phyloP scores from a whole-genome alignment of 2,888 invertebrate genomes.

The Volucella inflata region DNA sequence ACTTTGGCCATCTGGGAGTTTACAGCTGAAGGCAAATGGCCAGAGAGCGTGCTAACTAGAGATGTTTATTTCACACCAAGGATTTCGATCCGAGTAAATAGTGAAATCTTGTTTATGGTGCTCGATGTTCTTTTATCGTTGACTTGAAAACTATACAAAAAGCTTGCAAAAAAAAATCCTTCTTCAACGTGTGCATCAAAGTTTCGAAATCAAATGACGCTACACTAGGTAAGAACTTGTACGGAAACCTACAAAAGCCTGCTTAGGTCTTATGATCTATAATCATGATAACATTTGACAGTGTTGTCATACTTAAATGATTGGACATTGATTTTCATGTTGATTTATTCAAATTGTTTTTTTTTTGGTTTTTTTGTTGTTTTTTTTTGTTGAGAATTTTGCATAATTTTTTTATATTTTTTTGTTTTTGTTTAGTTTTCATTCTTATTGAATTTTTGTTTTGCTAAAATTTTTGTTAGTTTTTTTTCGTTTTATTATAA shows the following conservation, averaged over 20 bases:
- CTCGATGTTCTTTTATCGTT: too few species aligned
- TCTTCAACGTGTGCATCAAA: too few species aligned
- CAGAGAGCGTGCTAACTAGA: too few species aligned
- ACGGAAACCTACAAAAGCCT: not conserved
- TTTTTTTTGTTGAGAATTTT: not conserved
- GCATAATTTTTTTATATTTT: not conserved
- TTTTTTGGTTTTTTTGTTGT: conserved; percentile 13
- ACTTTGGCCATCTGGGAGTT: too few species aligned
- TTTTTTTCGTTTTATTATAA: conserved; percentile 20
- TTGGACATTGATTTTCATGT: conserved; percentile 45
- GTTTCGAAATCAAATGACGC: too few species aligned
- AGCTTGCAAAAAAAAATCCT: too few species aligned
- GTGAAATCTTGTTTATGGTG: too few species aligned
- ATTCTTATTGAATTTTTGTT: conserved; percentile 2
- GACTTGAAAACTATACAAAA: too few species aligned
- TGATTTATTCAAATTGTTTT: conserved; percentile 24
- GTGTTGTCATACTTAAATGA: conserved; percentile 46
- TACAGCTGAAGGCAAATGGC: too few species aligned
- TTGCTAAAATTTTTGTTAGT: not conserved
- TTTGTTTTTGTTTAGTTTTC: conserved; percentile 4
- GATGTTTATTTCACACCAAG: too few species aligned
- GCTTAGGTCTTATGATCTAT: conserved; percentile 17
- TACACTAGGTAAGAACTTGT: too few species aligned
- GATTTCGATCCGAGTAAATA: too few species aligned
- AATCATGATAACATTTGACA: conserved; percentile 10